These are phyloP conservation scores for Tetraodon nigroviridis DNA, from an alignment of 2,113 vertebrate species.

Conservation along the genomic window DNA sequence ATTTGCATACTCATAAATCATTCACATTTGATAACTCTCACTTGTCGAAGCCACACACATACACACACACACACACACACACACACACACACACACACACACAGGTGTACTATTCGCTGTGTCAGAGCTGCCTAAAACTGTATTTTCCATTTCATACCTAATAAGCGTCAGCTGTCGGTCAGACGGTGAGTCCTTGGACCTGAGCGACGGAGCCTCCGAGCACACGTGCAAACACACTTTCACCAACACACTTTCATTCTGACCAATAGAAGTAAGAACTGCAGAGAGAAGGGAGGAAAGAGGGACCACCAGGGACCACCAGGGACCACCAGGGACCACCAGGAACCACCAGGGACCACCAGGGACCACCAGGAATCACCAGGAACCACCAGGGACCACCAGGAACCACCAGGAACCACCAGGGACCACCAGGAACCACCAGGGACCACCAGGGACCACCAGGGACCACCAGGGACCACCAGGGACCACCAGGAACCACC, in stretches of 20 bases:
- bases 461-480: too few relatives aligned
- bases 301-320: not conserved
- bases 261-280: too few relatives aligned
- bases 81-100: not conserved
- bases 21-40: not conserved
- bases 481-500: too few relatives aligned
- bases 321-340: not conserved
- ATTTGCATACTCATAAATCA: too few relatives aligned
- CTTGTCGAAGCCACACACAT: not conserved
- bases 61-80: not conserved
- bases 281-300: not conserved
- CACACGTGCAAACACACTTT: too few relatives aligned
- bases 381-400: too few relatives aligned
- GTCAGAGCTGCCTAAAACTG: constrained; percentile 22
- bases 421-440: too few relatives aligned
- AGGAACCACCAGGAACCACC: too few relatives aligned
- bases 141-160: constrained; percentile 18
- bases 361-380: too few relatives aligned
- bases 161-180: constrained; percentile 21
- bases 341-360: too few relatives aligned
- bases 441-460: too few relatives aligned
- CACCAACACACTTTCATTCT: too few relatives aligned
- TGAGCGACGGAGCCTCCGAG: constrained; percentile 11
- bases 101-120: constrained; percentile 6
- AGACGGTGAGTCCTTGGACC: constrained; percentile 11